These are phyloP conservation scores for Periophthalmodon schlosseri DNA, from an alignment of 2,113 vertebrate genomes.

Conservation along the genomic window DNA sequence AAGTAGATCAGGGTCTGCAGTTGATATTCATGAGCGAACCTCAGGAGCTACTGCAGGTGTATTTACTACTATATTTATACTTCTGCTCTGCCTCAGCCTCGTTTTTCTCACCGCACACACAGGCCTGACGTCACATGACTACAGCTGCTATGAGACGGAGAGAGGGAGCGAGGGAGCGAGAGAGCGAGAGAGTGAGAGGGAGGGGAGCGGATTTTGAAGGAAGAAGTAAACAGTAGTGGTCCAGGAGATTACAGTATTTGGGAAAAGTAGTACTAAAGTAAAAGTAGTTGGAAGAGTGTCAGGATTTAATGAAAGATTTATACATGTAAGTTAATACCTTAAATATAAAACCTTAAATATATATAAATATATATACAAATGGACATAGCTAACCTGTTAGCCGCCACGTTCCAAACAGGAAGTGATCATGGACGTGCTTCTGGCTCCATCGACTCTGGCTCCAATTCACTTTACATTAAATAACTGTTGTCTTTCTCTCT, in stretches of 20 bases:
- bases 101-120: constrained; percentile 27
- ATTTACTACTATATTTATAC: constrained; percentile 36
- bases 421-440: too few species aligned
- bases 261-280: not conserved
- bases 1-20: constrained; percentile 12
- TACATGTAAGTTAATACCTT: too few species aligned
- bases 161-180: not conserved
- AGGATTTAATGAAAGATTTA: too few species aligned
- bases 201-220: not conserved
- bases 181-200: not conserved
- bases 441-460: too few species aligned
- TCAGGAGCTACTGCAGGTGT: constrained; percentile 22
- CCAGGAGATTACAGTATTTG: not conserved
- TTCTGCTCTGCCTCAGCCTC: constrained; percentile 20
- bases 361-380: too few species aligned
- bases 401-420: too few species aligned
- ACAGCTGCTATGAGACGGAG: not conserved
- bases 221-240: too few species aligned
- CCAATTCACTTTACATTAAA: too few species aligned
- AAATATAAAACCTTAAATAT: too few species aligned
- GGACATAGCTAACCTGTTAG: too few species aligned
- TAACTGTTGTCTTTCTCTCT: too few species aligned
- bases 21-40: constrained; percentile 28
- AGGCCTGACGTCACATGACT: constrained; percentile 69
- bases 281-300: too few species aligned